A percentile compares a stretch with the other conserved stretches of the same genome.
Evolutionary conservation across 1,140 invertebrate species (phyloP).

Genomic region (Mizuhopecten yessoensis): DNA sequence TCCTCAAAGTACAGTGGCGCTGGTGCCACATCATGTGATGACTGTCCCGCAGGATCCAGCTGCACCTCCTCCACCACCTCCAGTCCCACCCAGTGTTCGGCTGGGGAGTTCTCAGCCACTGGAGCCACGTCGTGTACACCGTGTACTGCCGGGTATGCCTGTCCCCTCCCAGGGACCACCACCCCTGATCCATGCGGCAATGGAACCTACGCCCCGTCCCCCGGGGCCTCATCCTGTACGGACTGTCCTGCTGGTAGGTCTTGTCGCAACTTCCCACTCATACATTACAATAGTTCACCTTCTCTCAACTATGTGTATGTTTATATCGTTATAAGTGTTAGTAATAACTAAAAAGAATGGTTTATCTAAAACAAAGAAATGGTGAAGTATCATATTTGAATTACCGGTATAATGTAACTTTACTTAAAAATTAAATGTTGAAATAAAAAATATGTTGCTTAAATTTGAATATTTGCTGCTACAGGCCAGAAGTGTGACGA

Average conservation of each 20-base stretch:
- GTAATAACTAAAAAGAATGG: too few species aligned
- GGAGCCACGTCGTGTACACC: constrained; percentile 64
- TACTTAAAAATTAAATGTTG: too few species aligned
- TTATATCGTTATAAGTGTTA: too few species aligned
- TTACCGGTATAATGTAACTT: too few species aligned
- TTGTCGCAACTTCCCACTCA: too few species aligned
- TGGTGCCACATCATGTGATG: constrained; percentile 59
- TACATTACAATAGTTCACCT: too few species aligned
- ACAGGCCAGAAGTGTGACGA: constrained; percentile 68
- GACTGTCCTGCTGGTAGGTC: constrained; percentile 65
- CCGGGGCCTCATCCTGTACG: constrained; percentile 54
- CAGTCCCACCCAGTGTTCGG: constrained; percentile 63
- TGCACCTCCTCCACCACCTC: constrained; percentile 60
- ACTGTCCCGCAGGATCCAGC: constrained; percentile 62
- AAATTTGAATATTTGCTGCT: neutral
- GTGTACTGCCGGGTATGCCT: constrained; percentile 70
- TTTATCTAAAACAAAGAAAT: too few species aligned
- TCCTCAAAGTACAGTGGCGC: constrained; percentile 69
- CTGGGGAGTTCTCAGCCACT: constrained; percentile 63
- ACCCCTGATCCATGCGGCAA: constrained; percentile 62
- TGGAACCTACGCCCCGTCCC: constrained; percentile 63
- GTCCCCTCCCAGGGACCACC: constrained; percentile 62
- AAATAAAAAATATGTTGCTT: too few species aligned
- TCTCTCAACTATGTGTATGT: too few species aligned
- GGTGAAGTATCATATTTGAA: too few species aligned